Conservation (phyloP, 1,140 invertebrate species). For the Ips nitidus region DNA sequence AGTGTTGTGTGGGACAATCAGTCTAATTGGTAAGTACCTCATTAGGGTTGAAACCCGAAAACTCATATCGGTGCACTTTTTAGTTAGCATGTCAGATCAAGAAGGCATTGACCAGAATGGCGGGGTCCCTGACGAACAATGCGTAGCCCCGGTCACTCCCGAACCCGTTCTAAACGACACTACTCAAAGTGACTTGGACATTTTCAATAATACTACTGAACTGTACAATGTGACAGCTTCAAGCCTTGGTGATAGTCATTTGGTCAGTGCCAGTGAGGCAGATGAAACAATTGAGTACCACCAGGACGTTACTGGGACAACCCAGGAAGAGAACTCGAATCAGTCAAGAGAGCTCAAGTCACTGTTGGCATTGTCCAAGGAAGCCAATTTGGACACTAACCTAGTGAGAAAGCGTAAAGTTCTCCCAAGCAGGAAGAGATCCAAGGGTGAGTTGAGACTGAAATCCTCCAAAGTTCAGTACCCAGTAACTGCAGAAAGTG, state of each 20-base stretch:
- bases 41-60: background rate
- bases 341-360: slow-evolving; percentile 45
- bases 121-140: background rate
- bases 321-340: slow-evolving; percentile 10
- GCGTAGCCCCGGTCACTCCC: background rate
- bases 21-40: background rate
- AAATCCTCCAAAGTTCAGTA: slow-evolving; percentile 27
- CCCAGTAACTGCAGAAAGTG: slow-evolving; percentile 45
- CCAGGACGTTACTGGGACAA: slow-evolving; percentile 13
- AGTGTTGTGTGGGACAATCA: background rate
- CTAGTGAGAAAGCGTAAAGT: slow-evolving; percentile 46
- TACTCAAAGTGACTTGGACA: slow-evolving; percentile 19
- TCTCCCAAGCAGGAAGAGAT: slow-evolving; percentile 27
- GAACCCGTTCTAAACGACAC: background rate
- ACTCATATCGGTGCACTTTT: too few species aligned
- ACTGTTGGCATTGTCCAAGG: slow-evolving; percentile 47
- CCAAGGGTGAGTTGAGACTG: slow-evolving; percentile 15
- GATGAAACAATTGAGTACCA: slow-evolving; percentile 22
- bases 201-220: slow-evolving; percentile 14
- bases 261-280: slow-evolving; percentile 20
- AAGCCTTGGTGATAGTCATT: background rate
- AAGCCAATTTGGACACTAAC: slow-evolving; percentile 49
- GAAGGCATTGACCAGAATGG: slow-evolving; percentile 31
- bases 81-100: slow-evolving; percentile 16
- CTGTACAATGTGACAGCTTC: background rate